Evolutionary conservation across 2,113 vertebrate genomes (phyloP).

Genomic region (Actenoides hombroni): DNA sequence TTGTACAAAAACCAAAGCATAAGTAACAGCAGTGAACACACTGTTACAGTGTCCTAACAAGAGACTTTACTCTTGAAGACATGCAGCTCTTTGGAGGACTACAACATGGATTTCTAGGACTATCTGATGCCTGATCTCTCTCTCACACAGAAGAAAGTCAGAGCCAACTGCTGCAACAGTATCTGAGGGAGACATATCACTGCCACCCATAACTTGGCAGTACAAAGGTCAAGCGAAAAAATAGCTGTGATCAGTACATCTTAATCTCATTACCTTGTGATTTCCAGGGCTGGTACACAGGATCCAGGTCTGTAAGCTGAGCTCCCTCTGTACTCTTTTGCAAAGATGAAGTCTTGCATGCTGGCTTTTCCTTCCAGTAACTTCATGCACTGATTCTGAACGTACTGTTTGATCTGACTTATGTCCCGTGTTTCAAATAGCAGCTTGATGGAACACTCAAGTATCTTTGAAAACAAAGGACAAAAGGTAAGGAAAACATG

Average conservation of each 20-base stretch:
- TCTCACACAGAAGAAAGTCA: neutral
- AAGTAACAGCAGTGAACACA: slow-evolving; percentile 36
- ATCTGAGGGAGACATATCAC: neutral
- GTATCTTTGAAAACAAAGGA: slow-evolving; percentile 79
- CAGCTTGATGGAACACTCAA: slow-evolving; percentile 96
- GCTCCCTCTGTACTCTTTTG: slow-evolving; percentile 95
- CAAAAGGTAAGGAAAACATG: neutral
- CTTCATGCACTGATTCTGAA: slow-evolving; percentile 93
- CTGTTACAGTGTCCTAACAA: rapidly evolving
- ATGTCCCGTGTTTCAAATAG: slow-evolving; percentile 97
- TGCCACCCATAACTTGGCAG: neutral
- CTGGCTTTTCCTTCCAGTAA: slow-evolving; percentile 91
- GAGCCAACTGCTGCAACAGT: neutral
- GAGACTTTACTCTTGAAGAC: neutral
- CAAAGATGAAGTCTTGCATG: slow-evolving; percentile 96
- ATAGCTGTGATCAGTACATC: neutral
- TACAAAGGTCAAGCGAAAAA: neutral
- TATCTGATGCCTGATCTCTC: neutral
- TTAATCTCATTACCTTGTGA: slow-evolving; percentile 84
- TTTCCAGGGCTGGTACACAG: slow-evolving; percentile 94
- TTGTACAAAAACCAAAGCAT: neutral
- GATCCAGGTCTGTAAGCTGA: slow-evolving; percentile 88
- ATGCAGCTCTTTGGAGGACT: neutral
- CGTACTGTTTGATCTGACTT: slow-evolving; percentile 95
- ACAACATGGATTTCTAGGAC: neutral